Evolutionary conservation across 2,113 vertebrate genomes (phyloP).

Genomic region (Chrysemys picta): DNA sequence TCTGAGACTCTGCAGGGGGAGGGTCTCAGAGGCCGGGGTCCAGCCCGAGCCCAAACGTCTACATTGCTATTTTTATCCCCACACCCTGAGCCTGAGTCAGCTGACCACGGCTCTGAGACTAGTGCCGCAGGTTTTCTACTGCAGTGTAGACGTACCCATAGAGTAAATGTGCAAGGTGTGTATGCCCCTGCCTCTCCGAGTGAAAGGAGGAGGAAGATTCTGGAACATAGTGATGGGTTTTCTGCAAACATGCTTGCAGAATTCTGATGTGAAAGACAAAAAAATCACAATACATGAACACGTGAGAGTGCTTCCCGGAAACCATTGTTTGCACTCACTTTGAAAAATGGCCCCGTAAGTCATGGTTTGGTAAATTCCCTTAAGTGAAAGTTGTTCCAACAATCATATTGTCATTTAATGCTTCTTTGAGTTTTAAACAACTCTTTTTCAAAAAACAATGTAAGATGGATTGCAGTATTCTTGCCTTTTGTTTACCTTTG

Average conservation of each 20-base stretch:
- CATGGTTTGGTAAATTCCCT: not conserved
- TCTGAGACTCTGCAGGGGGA: not conserved
- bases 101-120: not conserved
- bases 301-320: not conserved
- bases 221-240: not conserved
- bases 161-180: not conserved
- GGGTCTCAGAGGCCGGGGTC: not conserved
- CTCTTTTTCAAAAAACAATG: not conserved
- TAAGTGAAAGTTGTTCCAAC: not conserved
- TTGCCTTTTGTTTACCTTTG: not conserved
- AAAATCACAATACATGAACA: not conserved
- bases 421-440: conserved; percentile 28
- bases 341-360: not conserved
- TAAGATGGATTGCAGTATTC: not conserved
- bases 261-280: not conserved
- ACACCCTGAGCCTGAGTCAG: not conserved
- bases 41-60: fast-evolving
- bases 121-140: not conserved
- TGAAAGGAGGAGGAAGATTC: not conserved
- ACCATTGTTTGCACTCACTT: not conserved
- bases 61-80: not conserved
- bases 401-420: not conserved
- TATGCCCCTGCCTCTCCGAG: not conserved
- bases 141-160: not conserved
- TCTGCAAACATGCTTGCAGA: not conserved